Percentiles rank a stretch among this genome's conserved stretches.
Evolutionary conservation across 2,797 vertebrate genomes (phyloP).

Genomic region (Fistularia tabacaria): DNA sequence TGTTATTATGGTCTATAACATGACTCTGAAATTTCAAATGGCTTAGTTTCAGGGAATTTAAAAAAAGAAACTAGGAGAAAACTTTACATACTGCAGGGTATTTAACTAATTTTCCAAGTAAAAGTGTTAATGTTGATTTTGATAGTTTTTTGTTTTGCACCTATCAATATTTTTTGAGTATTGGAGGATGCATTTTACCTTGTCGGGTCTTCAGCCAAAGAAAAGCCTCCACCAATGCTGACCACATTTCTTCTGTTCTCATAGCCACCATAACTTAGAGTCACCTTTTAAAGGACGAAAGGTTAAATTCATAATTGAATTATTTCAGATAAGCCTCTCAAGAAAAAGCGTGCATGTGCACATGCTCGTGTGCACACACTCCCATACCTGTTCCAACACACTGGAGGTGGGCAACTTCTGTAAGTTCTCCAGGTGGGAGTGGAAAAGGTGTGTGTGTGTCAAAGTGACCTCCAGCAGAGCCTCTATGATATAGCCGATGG

Average conservation of each 20-base stretch:
- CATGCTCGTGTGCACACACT: background rate
- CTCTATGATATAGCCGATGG: slow-evolving; percentile 95
- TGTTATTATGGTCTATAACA: no score
- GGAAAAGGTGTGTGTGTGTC: slow-evolving; percentile 84
- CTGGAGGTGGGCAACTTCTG: slow-evolving; percentile 77
- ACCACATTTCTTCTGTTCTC: slow-evolving; percentile 91
- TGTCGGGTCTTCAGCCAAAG: slow-evolving; percentile 86
- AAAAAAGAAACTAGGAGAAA: no score
- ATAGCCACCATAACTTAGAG: slow-evolving; percentile 92
- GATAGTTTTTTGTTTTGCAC: background rate
- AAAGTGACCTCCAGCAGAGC: slow-evolving; percentile 87
- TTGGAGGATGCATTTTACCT: slow-evolving; percentile 70
- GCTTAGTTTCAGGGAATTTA: no score
- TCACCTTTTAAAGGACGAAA: slow-evolving; percentile 74
- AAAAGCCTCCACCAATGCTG: slow-evolving; percentile 80
- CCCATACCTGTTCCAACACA: slow-evolving; percentile 82
- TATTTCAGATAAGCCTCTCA: background rate
- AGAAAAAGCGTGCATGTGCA: background rate
- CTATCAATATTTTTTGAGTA: no score
- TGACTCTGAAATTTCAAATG: no score
- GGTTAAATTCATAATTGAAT: background rate
- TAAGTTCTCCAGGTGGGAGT: slow-evolving; percentile 95
- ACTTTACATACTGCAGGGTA: no score
- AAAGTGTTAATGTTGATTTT: no score
- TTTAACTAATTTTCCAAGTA: no score